Conservation (phyloP, 2,797 vertebrate genomes). For the Microchirus variegatus region DNA sequence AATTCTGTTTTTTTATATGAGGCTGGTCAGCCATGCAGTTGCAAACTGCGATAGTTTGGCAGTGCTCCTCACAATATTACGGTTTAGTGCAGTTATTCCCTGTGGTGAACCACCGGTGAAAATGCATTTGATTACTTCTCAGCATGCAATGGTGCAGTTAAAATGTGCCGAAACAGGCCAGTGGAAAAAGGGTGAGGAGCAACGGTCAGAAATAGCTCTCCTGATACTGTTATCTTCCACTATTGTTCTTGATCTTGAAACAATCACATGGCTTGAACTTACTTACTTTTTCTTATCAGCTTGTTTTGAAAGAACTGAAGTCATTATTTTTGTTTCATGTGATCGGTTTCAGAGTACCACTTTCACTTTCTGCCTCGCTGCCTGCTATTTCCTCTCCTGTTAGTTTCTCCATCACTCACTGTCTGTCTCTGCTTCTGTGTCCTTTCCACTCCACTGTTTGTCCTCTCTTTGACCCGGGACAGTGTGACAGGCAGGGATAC, state of each 20-base stretch:
- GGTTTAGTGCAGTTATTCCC: slow-evolving; percentile 33
- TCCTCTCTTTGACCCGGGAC: slow-evolving; percentile 49
- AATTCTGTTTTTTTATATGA: not conserved
- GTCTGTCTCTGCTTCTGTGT: slow-evolving; percentile 18
- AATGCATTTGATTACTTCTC: slow-evolving; percentile 17
- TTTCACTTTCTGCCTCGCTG: slow-evolving; percentile 33
- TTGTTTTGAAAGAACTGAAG: slow-evolving; percentile 21
- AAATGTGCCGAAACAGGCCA: slow-evolving; percentile 8
- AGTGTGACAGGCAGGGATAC: slow-evolving; percentile 16
- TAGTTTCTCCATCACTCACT: slow-evolving; percentile 41
- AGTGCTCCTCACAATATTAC: slow-evolving; percentile 8
- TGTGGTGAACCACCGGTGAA: slow-evolving; percentile 22
- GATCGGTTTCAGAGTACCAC: slow-evolving; percentile 16
- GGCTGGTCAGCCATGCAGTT: not conserved
- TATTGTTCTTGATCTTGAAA: slow-evolving; percentile 29
- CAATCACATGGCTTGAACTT: slow-evolving; percentile 42
- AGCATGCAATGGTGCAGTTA: slow-evolving; percentile 1
- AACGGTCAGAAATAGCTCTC: slow-evolving; percentile 3
- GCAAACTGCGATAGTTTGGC: not conserved
- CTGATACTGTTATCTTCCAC: slow-evolving; percentile 7
- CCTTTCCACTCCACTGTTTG: slow-evolving; percentile 33
- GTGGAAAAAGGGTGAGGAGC: not conserved
- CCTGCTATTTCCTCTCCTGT: slow-evolving; percentile 25
- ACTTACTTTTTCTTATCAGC: slow-evolving; percentile 21
- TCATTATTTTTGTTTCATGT: slow-evolving; percentile 35